Conservation (phyloP, 1,140 invertebrate genomes). For the Drosophila ananassae region DNA sequence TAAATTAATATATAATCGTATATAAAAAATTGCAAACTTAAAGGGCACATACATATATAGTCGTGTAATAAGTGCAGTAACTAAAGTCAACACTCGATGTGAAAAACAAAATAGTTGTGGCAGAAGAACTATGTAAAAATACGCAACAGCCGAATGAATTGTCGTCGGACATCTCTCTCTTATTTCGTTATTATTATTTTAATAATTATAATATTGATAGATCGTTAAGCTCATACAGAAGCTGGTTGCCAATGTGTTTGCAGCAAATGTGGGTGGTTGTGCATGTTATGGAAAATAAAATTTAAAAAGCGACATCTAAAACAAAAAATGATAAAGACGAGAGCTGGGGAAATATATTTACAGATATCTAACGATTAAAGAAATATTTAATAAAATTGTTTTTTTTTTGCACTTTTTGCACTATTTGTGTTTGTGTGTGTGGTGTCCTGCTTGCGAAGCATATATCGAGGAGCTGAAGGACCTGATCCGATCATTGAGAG, state of each 20-base stretch:
- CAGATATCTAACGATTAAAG: conserved; percentile 64
- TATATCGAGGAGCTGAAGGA: conserved; percentile 53
- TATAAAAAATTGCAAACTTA: conserved; percentile 72
- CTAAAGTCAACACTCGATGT: conserved; percentile 69
- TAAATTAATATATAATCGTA: conserved; percentile 42
- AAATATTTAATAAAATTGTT: conserved; percentile 58
- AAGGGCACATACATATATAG: conserved; percentile 48
- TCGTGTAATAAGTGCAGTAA: conserved; percentile 36
- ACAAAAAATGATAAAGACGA: conserved; percentile 49
- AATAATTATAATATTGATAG: conserved; percentile 40
- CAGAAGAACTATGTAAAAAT: conserved; percentile 44
- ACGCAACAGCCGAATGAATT: conserved; percentile 62
- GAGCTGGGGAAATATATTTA: conserved; percentile 72
- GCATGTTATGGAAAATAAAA: conserved; percentile 41
- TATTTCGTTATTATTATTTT: conserved; percentile 8
- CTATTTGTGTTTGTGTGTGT: conserved; percentile 39
- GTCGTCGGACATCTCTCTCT: conserved; percentile 33
- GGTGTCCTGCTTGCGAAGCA: conserved; percentile 45
- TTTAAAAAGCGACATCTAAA: conserved; percentile 59
- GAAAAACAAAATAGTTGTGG: conserved; percentile 61
- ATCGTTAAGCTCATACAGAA: conserved; percentile 62
- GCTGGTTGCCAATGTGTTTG: conserved; percentile 30
- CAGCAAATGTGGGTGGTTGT: conserved; percentile 18
- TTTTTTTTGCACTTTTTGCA: conserved; percentile 45
- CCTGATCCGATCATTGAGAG: conserved; percentile 33